Base-by-base conservation (phyloP, 2,797 vertebrate species). In the Semotilus atromaculatus region DNA sequence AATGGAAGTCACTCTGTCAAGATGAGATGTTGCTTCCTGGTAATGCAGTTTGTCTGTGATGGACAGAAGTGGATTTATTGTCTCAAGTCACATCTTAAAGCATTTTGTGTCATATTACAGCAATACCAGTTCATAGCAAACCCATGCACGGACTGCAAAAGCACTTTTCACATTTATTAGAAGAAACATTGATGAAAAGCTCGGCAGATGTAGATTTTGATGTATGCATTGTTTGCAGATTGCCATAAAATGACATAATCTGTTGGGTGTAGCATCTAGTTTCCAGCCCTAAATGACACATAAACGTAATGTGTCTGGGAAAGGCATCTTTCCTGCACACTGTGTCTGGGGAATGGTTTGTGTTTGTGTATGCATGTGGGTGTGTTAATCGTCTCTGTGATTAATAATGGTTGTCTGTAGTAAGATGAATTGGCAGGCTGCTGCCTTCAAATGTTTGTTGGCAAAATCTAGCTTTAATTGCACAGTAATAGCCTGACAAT, bases 381-480 rank as follows among this genome's bases (percentile, higher is more conserved):
- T 67, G 81, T 48, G 87, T 90, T 88, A 90, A 91, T 90, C 87
- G 89, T 43, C 70, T 31, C 67, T 85, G 85, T 90, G 94, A 95
- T 93, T 90, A 91, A 94, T 93, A 80, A 80, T 71, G 75, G 81
- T 82, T 92, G 92, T 94, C 90, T 91, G 72, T 23, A 34, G 83
- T 86, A 93, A 92, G 91, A 93, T 92, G 90, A 93, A 89, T 90
- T 93, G 91, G 90, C 92, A 90, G 89, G 83, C 87, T 66, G 45
- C 83, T 88, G 81, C 10, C 67, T 87, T 88, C 85, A 72, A 85
- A 82, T 89, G 90, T 89, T 90, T 88, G 84, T 67, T 72, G 85
- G 89, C 80, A 88, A 86, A 88, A 92, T 89, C 88, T 89, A 89
- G 81, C 89, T 93, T 93, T 93, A 92, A 94, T 94, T 91, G 87